A percentile compares a stretch with the other conserved stretches of the same genome.
phyloP scores from a whole-genome alignment of 2,113 vertebrate species.

The Montifringilla adamsi region DNA sequence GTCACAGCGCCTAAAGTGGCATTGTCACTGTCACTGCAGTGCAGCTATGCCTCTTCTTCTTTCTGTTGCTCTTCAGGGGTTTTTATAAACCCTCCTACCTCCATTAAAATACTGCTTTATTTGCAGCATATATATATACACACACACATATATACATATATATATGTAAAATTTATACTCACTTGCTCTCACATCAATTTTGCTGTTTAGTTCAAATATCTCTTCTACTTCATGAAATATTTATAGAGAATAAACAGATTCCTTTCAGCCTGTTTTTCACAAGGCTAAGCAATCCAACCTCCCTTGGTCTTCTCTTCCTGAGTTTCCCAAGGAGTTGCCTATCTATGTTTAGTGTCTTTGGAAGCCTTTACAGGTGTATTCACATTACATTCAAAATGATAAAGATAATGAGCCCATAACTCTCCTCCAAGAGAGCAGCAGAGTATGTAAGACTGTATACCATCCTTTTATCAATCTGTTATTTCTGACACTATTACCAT shows the following conservation, averaged over 20 bases:
- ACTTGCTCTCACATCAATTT: background rate
- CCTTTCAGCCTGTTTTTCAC: background rate
- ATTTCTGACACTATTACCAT: slow-evolving; percentile 38
- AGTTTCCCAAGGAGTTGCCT: background rate
- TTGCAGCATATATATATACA: background rate
- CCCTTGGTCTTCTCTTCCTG: background rate
- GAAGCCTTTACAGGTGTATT: background rate
- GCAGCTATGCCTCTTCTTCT: background rate
- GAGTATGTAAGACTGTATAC: background rate
- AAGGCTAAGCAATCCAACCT: background rate
- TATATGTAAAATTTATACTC: background rate
- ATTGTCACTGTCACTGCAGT: background rate
- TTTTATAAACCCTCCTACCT: background rate
- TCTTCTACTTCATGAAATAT: background rate
- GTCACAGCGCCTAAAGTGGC: background rate
- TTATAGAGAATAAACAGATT: background rate
- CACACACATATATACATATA: background rate
- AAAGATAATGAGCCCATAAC: background rate
- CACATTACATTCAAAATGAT: background rate
- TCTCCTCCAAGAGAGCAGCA: background rate
- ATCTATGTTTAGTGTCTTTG: background rate
- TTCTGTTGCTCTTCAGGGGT: background rate
- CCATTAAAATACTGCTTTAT: background rate
- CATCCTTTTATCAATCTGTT: background rate
- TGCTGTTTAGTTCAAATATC: background rate